Evolutionary conservation across 2,888 invertebrate genomes (phyloP).

Genomic region (Caenorhabditis wallacei): DNA sequence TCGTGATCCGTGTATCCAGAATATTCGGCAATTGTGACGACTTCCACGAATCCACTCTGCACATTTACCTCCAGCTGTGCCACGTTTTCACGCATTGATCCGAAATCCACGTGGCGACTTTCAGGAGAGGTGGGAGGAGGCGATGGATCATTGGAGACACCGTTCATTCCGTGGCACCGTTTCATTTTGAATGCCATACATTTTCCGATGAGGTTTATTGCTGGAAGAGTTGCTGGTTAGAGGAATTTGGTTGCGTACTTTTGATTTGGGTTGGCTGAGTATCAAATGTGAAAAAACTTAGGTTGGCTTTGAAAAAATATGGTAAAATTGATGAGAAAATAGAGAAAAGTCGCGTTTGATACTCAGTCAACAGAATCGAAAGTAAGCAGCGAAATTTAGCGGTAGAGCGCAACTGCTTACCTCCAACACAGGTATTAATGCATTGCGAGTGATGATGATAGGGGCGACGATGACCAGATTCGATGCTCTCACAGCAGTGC

Average conservation of each 20-base stretch:
- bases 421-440: constrained; percentile 49
- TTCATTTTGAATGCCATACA: constrained; percentile 59
- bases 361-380: too few relatives aligned
- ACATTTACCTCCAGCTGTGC: constrained; percentile 52
- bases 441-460: constrained; percentile 53
- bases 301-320: too few relatives aligned
- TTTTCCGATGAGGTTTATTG: constrained; percentile 27
- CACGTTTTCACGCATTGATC: constrained; percentile 38
- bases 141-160: not conserved
- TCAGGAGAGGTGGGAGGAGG: constrained; percentile 7
- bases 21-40: constrained; percentile 62
- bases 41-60: constrained; percentile 63
- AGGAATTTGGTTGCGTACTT: too few relatives aligned
- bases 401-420: not conserved
- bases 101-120: constrained; percentile 49
- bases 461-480: constrained; percentile 26
- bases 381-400: too few relatives aligned
- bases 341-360: not conserved
- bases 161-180: constrained; percentile 53
- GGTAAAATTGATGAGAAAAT: not conserved
- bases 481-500: constrained; percentile 54
- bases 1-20: constrained; percentile 61
- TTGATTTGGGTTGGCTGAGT: too few relatives aligned
- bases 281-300: too few relatives aligned
- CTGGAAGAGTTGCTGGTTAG: constrained; percentile 29